Percentiles rank a stretch among this genome's conserved stretches.
phyloP scores from a whole-genome alignment of 2,113 vertebrate genomes.

The Galbula dea region DNA sequence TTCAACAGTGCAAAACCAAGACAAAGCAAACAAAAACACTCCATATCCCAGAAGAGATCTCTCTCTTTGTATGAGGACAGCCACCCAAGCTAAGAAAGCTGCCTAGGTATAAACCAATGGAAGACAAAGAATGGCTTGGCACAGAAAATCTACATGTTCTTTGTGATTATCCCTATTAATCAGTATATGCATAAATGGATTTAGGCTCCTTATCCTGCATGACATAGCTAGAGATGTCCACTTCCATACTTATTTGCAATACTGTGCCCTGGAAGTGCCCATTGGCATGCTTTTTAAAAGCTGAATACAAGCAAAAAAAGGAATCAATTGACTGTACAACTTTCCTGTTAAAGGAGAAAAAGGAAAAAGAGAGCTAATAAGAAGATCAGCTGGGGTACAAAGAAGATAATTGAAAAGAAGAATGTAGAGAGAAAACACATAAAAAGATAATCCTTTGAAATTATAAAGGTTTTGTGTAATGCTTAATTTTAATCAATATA shows the following conservation, averaged over 20 bases:
- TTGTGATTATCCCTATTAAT: background rate
- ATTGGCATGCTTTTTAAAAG: background rate
- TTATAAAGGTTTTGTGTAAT: background rate
- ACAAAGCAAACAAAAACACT: background rate
- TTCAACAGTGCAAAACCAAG: background rate
- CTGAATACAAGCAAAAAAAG: background rate
- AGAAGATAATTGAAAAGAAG: background rate
- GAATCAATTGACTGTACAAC: background rate
- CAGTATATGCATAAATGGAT: background rate
- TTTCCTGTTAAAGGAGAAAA: background rate
- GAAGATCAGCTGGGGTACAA: background rate
- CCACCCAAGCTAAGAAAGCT: background rate
- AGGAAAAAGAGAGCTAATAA: background rate
- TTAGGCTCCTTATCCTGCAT: background rate
- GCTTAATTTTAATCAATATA: constrained; percentile 19
- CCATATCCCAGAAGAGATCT: background rate
- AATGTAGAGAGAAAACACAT: background rate
- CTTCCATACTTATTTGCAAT: background rate
- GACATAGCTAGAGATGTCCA: background rate
- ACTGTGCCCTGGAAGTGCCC: background rate
- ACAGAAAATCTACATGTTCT: background rate
- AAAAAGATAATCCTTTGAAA: background rate
- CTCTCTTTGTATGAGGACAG: background rate
- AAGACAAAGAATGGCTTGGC: background rate
- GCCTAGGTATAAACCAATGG: background rate